Percentiles rank a stretch among this genome's conserved stretches.
Conservation (phyloP, 2,797 vertebrate species). For the Phrynocephalus guinanensis region DNA sequence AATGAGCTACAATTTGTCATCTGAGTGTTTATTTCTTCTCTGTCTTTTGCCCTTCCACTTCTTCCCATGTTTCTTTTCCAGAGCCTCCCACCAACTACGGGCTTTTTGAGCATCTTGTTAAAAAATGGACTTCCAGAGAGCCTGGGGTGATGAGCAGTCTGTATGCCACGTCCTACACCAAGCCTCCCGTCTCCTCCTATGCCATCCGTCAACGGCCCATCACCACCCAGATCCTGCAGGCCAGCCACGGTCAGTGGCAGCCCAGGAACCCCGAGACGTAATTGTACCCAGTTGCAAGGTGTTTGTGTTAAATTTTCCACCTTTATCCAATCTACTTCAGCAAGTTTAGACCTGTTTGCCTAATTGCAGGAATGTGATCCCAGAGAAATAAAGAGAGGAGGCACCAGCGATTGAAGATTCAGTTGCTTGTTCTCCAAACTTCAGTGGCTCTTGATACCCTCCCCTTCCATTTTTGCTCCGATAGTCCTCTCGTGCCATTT, state of each 20-base stretch:
- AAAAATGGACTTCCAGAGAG: conserved; percentile 57
- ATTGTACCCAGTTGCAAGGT: neutral
- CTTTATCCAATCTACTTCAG: neutral
- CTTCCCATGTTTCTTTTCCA: conserved; percentile 58
- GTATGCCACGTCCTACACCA: conserved; percentile 77
- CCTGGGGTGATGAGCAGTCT: conserved; percentile 60
- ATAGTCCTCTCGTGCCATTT: too few relatives aligned
- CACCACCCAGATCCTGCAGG: conserved; percentile 52
- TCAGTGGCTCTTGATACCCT: neutral
- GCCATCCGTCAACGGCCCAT: conserved; percentile 53
- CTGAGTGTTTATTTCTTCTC: too few relatives aligned
- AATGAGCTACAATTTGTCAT: too few relatives aligned
- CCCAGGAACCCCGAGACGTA: neutral
- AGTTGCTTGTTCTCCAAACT: neutral
- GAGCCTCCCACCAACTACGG: conserved; percentile 82
- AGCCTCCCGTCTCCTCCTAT: conserved; percentile 66
- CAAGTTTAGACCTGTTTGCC: neutral
- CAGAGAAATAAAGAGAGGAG: neutral
- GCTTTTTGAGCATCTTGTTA: conserved; percentile 69
- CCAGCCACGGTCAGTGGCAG: neutral
- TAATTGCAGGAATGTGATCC: neutral
- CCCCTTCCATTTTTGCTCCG: too few relatives aligned
- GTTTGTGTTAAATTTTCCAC: conserved; percentile 33
- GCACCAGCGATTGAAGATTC: neutral
- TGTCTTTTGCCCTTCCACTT: neutral